Evolutionary conservation across 2,888 invertebrate genomes (phyloP).

Genomic region (Athrips mouffetella): DNA sequence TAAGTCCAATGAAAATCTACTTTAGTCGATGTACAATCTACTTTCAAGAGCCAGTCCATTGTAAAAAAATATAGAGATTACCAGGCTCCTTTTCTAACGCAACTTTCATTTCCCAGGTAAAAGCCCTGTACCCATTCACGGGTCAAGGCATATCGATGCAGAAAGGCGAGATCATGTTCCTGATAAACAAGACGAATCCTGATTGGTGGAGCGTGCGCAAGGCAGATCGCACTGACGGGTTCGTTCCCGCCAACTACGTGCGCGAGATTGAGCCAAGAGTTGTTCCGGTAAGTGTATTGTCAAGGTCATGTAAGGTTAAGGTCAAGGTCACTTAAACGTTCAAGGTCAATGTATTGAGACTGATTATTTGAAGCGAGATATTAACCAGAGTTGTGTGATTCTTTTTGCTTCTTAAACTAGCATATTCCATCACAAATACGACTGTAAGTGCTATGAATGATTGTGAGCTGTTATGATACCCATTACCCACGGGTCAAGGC

Average conservation of each 20-base stretch:
- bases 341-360: no score
- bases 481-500: slow-evolving; percentile 95
- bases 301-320: neutral
- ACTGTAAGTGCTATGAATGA: no score
- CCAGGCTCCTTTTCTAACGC: no score
- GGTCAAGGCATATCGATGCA: slow-evolving; percentile 95
- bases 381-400: no score
- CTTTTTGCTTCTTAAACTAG: no score
- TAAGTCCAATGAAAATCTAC: no score
- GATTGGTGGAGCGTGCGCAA: slow-evolving; percentile 99
- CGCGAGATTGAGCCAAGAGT: slow-evolving; percentile 93
- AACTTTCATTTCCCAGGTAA: slow-evolving; percentile 64
- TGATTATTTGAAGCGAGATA: no score
- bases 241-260: slow-evolving; percentile 98
- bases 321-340: neutral
- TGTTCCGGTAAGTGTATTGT: slow-evolving; percentile 72
- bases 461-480: no score
- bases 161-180: slow-evolving; percentile 95
- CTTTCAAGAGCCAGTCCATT: no score
- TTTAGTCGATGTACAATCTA: no score
- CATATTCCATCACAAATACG: no score
- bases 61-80: no score
- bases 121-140: slow-evolving; percentile 91
- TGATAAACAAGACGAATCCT: slow-evolving; percentile 95
- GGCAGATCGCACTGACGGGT: slow-evolving; percentile 94